These are phyloP conservation scores for Melitaea athalia DNA, from an alignment of 2,888 invertebrate species.

Conservation along the genomic window DNA sequence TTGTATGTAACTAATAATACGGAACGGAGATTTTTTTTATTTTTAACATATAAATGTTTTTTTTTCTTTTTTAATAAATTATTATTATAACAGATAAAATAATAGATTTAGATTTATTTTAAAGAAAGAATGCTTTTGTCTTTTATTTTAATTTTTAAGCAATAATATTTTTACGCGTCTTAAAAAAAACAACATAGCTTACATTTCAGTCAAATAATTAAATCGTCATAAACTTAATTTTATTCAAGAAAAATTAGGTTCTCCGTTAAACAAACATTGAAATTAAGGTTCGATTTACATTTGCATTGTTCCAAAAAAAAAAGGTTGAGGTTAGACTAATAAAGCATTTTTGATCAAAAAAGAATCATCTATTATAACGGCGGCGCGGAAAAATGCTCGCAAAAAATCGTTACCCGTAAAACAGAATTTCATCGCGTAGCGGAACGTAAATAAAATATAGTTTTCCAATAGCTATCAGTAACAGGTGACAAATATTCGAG, in stretches of 20 bases:
- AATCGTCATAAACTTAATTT: neutral
- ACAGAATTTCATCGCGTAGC: constrained; percentile 25
- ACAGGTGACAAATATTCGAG: constrained; percentile 42
- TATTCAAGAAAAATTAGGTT: neutral
- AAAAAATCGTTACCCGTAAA: constrained; percentile 14
- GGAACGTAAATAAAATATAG: constrained; percentile 40
- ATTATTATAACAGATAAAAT: no score
- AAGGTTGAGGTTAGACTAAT: constrained; percentile 7
- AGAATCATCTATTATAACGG: constrained; percentile 11
- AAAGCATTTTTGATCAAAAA: constrained; percentile 4
- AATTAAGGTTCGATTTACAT: neutral
- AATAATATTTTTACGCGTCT: no score
- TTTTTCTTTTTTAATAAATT: no score
- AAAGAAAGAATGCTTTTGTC: no score
- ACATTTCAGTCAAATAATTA: neutral
- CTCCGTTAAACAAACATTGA: neutral
- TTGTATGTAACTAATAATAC: neutral
- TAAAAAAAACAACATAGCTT: no score
- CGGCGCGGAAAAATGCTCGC: constrained; percentile 9
- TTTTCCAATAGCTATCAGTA: constrained; percentile 38
- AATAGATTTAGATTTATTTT: no score
- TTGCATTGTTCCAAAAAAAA: neutral
- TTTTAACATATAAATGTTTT: no score
- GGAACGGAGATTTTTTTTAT: no score
- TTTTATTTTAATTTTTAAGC: no score